A percentile compares a stretch with the other conserved stretches of the same genome.
These are phyloP conservation scores for Sebastes alutus DNA, from an alignment of 2,797 vertebrate genomes.

Conservation along the genomic window DNA sequence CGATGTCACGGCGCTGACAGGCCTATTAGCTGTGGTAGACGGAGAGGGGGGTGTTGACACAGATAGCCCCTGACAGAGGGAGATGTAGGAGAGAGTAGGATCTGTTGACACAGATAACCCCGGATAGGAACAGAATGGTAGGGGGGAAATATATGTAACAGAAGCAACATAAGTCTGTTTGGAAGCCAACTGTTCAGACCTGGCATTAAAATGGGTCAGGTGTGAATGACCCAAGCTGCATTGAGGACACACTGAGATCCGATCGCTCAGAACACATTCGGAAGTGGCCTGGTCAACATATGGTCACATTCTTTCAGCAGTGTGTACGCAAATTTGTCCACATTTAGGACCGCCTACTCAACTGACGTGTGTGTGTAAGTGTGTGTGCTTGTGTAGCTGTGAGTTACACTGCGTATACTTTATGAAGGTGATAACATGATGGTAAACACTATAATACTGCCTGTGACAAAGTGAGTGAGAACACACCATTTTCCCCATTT, in stretches of 20 bases:
- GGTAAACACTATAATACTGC: neutral
- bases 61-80: constrained; percentile 67
- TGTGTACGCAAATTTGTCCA: neutral
- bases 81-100: constrained; percentile 39
- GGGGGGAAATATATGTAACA: neutral
- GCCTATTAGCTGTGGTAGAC: constrained; percentile 67
- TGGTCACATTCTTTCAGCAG: neutral
- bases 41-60: constrained; percentile 50
- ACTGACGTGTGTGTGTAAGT: neutral
- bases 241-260: too few relatives aligned
- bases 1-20: constrained; percentile 67
- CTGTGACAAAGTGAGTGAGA: too few relatives aligned
- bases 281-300: neutral
- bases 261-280: neutral
- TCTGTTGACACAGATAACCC: constrained; percentile 51
- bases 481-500: too few relatives aligned
- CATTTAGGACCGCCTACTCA: neutral
- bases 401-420: neutral
- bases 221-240: too few relatives aligned
- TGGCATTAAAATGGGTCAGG: neutral
- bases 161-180: constrained; percentile 8
- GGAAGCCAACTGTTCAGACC: neutral
- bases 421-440: neutral
- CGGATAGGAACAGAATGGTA: constrained; percentile 47
- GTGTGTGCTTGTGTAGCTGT: neutral